Base-by-base conservation (phyloP, 2,888 invertebrate genomes). In the Lordiphosa andalusiaca region DNA sequence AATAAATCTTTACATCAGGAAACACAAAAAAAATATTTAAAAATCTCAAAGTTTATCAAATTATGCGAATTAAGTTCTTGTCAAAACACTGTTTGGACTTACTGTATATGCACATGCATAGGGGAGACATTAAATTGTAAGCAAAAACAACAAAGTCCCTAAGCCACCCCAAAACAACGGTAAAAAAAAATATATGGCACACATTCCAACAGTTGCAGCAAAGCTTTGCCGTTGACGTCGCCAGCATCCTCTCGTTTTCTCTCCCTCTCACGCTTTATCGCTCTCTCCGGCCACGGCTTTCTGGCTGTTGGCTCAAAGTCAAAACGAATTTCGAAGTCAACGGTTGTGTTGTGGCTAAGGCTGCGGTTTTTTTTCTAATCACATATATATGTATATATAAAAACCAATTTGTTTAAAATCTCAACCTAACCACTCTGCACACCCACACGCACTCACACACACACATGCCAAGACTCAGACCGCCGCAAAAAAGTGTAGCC, bases 321-420 rank as follows among this genome's bases (percentile, higher is more conserved):
- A 85, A 87, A 87, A 85, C 88, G 87, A 88, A 86, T 86, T 87
- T 88, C 88, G 84, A 86, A 86, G 88, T 84, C 86, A 86, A 87
- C 87, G 88, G 88, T 88, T 88, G 88, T 88, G 87, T 88, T 85
- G 87, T 85, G 69, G 44, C 61, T 62, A 38, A 49, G 71, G 69
- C 71, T 73, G 68, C 73, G 68, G 67, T 53, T 44, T 66, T 72
- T 60, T 60, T 72, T 55, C 67, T 57, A 59, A 59, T 65, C 55
- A 51, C 44, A 35, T 47, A 44, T 36, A 51, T 21, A 48, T 38
- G 54, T 46, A 37, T 16, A 16, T 16, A 16, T 16, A 44, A 54
- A 21, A 61, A 49, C 36, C 23, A 25, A 7, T 47, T 49, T 47
- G 42, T 40, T 52, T 36, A 41, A 51, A 51, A 54, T 16, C 36